Evolutionary conservation across 2,797 vertebrate genomes (phyloP).

Genomic region (Chrosomus eos): DNA sequence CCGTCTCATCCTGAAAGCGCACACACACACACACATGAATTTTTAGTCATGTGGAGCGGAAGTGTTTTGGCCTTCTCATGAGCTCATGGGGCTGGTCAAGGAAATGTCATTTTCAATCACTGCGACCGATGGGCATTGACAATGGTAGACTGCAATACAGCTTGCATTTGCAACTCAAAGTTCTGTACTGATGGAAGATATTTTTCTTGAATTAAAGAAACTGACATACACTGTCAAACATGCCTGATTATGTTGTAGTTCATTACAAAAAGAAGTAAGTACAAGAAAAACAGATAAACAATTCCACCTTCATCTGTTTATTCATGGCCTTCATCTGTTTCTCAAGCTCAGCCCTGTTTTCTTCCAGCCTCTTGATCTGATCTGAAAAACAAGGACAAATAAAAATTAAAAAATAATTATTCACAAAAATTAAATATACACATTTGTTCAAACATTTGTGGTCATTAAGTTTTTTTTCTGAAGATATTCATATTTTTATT

Average conservation of each 20-base stretch:
- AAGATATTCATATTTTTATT: neutral
- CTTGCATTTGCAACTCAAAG: constrained; percentile 16
- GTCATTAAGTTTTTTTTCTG: neutral
- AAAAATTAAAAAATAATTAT: neutral
- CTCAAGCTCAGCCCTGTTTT: constrained; percentile 90
- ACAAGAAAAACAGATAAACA: neutral
- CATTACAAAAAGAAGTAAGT: constrained; percentile 14
- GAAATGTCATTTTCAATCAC: constrained; percentile 19
- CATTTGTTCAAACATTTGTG: neutral
- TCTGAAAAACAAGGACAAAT: constrained; percentile 70
- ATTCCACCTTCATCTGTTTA: constrained; percentile 90
- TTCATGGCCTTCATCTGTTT: constrained; percentile 87
- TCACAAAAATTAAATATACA: neutral
- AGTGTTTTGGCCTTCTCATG: constrained; percentile 13
- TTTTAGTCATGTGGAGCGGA: neutral
- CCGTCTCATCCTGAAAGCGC: constrained; percentile 86
- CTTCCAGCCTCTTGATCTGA: constrained; percentile 88
- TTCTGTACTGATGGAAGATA: neutral
- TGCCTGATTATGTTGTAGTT: neutral
- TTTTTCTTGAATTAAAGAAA: neutral
- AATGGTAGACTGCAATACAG: constrained; percentile 2
- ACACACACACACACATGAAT: constrained; percentile 3
- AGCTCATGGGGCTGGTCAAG: constrained; percentile 25
- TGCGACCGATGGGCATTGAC: constrained; percentile 5
- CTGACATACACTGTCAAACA: constrained; percentile 29